These are phyloP conservation scores for Dromas ardeola DNA, from an alignment of 2,113 vertebrate species.

Conservation along the genomic window DNA sequence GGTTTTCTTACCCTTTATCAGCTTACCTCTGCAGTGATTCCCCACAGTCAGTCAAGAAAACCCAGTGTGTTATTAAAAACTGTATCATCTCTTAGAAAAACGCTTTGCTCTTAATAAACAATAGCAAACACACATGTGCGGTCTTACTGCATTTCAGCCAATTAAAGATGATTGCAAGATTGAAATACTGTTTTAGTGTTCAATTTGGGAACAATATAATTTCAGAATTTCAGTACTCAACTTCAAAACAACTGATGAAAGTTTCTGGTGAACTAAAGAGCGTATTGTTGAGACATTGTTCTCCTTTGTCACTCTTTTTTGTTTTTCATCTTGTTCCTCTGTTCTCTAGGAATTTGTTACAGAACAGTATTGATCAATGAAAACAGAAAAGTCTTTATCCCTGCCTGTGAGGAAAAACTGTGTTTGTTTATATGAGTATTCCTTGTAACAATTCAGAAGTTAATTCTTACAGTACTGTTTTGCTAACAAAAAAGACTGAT, in stretches of 20 bases:
- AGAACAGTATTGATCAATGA: background rate
- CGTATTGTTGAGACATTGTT: background rate
- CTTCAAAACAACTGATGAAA: background rate
- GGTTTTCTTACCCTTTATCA: background rate
- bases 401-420: background rate
- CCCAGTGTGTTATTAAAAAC: background rate
- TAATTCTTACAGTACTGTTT: background rate
- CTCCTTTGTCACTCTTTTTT: background rate
- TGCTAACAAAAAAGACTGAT: background rate
- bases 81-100: background rate
- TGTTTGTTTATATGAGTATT: background rate
- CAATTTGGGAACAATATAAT: background rate
- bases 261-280: background rate
- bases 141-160: background rate
- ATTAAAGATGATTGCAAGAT: background rate
- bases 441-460: background rate
- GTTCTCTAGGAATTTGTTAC: background rate
- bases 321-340: background rate
- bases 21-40: background rate
- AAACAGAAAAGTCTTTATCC: background rate
- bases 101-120: background rate
- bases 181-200: background rate
- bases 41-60: background rate
- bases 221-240: background rate
- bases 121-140: background rate